Conservation (phyloP, 2,113 vertebrate genomes). For the Physeter macrocephalus region DNA sequence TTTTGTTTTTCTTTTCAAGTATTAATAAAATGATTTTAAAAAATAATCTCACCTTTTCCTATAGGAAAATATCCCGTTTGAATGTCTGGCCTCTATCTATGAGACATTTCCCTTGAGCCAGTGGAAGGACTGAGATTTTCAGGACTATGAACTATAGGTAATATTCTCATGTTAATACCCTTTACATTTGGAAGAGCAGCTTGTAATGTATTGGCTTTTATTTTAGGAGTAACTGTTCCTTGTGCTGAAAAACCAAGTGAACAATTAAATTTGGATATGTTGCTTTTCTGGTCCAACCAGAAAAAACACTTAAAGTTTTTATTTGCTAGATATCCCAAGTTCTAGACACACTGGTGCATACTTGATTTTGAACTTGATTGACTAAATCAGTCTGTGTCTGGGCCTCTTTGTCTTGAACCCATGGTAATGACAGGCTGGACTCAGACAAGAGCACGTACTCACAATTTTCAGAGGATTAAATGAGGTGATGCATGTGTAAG, state of each 20-base stretch:
- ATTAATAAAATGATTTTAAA: neutral
- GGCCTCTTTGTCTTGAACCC: neutral
- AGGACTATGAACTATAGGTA: neutral
- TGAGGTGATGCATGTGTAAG: neutral
- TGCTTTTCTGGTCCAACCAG: neutral
- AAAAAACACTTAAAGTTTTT: neutral
- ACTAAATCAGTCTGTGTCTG: neutral
- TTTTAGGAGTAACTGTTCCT: neutral
- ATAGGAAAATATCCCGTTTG: neutral
- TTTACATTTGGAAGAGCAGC: neutral
- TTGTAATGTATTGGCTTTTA: neutral
- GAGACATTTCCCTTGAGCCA: neutral
- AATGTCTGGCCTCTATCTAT: neutral
- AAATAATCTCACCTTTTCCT: neutral
- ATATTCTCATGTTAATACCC: neutral
- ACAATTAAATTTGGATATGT: neutral
- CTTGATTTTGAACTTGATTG: neutral
- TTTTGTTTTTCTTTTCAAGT: constrained; percentile 41
- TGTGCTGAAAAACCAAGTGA: neutral
- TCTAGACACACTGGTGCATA: neutral
- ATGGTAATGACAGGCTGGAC: neutral
- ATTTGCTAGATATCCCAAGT: neutral
- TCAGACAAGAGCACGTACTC: neutral
- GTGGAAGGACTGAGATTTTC: neutral
- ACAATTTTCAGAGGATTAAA: neutral